These are phyloP conservation scores for Yponomeuta malinellus DNA, from an alignment of 2,888 invertebrate species.

Conservation along the genomic window DNA sequence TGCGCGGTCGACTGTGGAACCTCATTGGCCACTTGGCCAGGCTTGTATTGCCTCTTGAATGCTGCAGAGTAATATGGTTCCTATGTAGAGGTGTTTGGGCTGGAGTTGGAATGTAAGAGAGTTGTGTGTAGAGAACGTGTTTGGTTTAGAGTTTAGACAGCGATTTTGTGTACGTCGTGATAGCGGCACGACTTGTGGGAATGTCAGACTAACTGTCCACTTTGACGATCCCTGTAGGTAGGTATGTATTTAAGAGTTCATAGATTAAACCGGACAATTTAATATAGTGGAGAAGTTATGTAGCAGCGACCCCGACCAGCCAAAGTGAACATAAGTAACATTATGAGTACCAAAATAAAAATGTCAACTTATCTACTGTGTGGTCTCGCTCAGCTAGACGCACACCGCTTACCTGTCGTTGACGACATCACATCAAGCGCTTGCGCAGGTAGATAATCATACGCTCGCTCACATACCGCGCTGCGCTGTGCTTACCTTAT, in stretches of 20 bases:
- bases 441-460: not conserved
- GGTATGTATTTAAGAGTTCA: too few relatives aligned
- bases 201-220: not conserved
- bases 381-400: not conserved
- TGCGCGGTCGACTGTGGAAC: conserved; percentile 58
- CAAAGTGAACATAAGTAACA: too few relatives aligned
- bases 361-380: too few relatives aligned
- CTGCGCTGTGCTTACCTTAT: not conserved
- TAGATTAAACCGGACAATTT: too few relatives aligned
- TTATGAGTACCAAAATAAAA: too few relatives aligned
- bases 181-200: conserved; percentile 20
- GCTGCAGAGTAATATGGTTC: not conserved
- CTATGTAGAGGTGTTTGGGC: conserved; percentile 39
- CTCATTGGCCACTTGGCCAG: conserved; percentile 14
- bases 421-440: conserved; percentile 1
- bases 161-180: conserved; percentile 28
- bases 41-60: conserved; percentile 22
- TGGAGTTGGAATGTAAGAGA: conserved; percentile 55
- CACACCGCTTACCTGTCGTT: not conserved
- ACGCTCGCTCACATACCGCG: not conserved
- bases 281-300: too few relatives aligned
- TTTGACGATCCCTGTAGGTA: too few relatives aligned
- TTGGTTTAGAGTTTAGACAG: conserved; percentile 39
- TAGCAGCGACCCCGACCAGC: too few relatives aligned
- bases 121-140: conserved; percentile 59